Evolutionary conservation across 2,888 invertebrate species (phyloP).

Genomic region (Noctua janthina): DNA sequence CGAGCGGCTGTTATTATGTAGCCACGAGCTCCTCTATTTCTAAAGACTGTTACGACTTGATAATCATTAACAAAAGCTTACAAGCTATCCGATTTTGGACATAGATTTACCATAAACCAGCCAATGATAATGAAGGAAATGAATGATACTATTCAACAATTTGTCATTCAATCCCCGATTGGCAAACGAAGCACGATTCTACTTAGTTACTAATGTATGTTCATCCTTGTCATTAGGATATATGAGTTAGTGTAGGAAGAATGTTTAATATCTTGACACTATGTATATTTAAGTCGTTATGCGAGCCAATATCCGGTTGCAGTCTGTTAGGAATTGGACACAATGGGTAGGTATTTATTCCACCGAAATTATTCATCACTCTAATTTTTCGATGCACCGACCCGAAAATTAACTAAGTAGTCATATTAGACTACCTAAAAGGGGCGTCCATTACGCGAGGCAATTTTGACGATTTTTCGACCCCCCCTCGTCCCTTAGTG

Average conservation of each 20-base stretch:
- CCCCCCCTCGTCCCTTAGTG: too few species aligned
- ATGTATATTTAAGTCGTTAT: conserved; percentile 34
- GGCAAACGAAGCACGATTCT: conserved; percentile 30
- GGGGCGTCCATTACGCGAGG: too few species aligned
- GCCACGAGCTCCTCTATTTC: too few species aligned
- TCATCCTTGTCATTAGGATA: conserved; percentile 47
- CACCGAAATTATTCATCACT: neutral
- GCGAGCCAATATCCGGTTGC: conserved; percentile 45
- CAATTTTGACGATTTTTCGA: too few species aligned
- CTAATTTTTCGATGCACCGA: too few species aligned
- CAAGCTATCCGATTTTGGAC: too few species aligned
- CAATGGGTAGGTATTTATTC: neutral
- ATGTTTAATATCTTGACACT: conserved; percentile 45
- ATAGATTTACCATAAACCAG: neutral
- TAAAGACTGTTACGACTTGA: too few species aligned
- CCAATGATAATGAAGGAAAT: neutral
- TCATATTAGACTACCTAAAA: too few species aligned
- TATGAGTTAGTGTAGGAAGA: conserved; percentile 48
- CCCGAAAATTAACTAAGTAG: too few species aligned
- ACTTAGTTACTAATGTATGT: conserved; percentile 29
- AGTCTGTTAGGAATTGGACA: conserved; percentile 1
- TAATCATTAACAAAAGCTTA: too few species aligned
- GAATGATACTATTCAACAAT: conserved; percentile 2
- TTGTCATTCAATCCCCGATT: conserved; percentile 10
- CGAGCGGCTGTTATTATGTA: too few species aligned